phyloP scores from a whole-genome alignment of 1,140 invertebrate genomes.

The Brachionus rubens region DNA sequence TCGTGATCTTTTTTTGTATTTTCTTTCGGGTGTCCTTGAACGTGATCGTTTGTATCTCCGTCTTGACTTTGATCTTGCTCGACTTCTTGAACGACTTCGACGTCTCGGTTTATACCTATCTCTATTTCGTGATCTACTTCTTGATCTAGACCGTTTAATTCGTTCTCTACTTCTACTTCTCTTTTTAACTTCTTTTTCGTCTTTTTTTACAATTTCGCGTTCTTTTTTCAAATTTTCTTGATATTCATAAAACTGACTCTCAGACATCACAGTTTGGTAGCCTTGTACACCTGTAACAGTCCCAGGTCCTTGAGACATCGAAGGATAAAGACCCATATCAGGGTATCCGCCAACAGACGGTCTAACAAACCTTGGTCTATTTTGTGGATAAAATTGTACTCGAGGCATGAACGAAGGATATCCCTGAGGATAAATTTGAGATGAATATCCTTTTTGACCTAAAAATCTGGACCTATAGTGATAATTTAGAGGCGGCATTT shows the following conservation, averaged over 20 bases:
- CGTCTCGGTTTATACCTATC: background rate
- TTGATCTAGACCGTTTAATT: background rate
- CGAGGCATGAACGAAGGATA: background rate
- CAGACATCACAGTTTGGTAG: slow-evolving; percentile 15
- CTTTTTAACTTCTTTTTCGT: background rate
- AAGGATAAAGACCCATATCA: background rate
- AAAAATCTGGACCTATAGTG: slow-evolving; percentile 16
- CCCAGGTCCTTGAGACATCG: background rate
- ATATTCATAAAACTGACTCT: slow-evolving; percentile 30
- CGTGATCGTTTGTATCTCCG: background rate
- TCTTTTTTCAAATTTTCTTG: slow-evolving; percentile 35
- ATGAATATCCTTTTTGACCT: background rate
- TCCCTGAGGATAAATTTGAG: background rate
- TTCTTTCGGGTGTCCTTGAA: background rate
- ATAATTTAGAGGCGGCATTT: background rate
- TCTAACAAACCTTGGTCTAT: background rate
- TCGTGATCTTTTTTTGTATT: slow-evolving; percentile 14
- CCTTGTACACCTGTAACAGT: background rate
- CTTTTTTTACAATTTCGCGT: background rate
- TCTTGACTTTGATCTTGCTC: slow-evolving; percentile 10
- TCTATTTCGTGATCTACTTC: slow-evolving; percentile 3
- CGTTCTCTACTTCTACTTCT: background rate
- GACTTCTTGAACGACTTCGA: background rate
- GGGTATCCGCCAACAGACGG: background rate
- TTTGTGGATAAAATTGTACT: background rate